A percentile compares a stretch with the other conserved stretches of the same genome.
phyloP scores from a whole-genome alignment of 2,888 invertebrate genomes.

The Drosophila colorata region DNA sequence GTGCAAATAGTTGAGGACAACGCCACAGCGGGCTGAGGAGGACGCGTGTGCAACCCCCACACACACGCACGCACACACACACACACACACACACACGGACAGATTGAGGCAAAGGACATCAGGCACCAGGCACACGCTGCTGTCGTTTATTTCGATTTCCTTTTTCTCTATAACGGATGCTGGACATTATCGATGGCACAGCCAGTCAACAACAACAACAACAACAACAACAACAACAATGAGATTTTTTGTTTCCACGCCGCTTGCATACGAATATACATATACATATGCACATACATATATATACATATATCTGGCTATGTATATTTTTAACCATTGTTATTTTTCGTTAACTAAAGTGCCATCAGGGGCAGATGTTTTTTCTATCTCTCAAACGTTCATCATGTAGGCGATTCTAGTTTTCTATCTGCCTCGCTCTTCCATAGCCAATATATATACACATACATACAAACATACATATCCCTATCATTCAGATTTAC shows the following conservation, averaged over 20 bases:
- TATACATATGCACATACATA: slow-evolving; percentile 8
- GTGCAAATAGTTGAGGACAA: slow-evolving; percentile 65
- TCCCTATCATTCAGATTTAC: slow-evolving; percentile 31
- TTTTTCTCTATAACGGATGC: slow-evolving; percentile 77
- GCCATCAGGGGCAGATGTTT: slow-evolving; percentile 84
- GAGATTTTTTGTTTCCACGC: slow-evolving; percentile 40
- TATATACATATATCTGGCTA: slow-evolving; percentile 16
- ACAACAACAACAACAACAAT: slow-evolving; percentile 39
- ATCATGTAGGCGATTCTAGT: slow-evolving; percentile 51
- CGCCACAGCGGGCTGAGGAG: slow-evolving; percentile 31
- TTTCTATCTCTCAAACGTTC: slow-evolving; percentile 62
- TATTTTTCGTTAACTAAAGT: slow-evolving; percentile 82
- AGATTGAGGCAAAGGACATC: slow-evolving; percentile 17
- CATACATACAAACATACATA: neutral
- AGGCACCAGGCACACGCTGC: slow-evolving; percentile 74
- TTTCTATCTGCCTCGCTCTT: slow-evolving; percentile 40
- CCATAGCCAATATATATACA: neutral
- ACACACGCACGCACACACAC: slow-evolving; percentile 28
- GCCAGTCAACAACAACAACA: slow-evolving; percentile 43
- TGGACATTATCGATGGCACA: slow-evolving; percentile 79
- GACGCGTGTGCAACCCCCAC: slow-evolving; percentile 75
- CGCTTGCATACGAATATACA: slow-evolving; percentile 46
- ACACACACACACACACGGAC: slow-evolving; percentile 11
- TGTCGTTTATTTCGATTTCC: slow-evolving; percentile 74
- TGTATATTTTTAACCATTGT: slow-evolving; percentile 79